A percentile compares a stretch with the other conserved stretches of the same genome.
These are phyloP conservation scores for Tachypleus tridentatus DNA, from an alignment of 1,140 invertebrate species.

Conservation along the genomic window DNA sequence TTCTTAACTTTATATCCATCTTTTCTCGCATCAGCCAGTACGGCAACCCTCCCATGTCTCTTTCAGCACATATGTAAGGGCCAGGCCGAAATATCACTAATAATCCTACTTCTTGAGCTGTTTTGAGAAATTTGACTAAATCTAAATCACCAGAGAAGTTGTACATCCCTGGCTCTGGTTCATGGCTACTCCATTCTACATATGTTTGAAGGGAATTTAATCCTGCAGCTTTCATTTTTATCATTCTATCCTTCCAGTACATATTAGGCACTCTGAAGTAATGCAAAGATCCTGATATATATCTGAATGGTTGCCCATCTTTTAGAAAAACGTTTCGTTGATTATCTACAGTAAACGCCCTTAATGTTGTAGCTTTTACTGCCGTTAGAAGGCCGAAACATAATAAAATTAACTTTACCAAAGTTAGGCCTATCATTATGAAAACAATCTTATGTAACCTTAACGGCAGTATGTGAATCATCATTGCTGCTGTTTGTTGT, in stretches of 20 bases:
- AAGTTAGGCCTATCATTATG: too few relatives aligned
- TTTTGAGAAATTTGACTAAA: conserved; percentile 33
- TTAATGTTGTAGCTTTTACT: too few relatives aligned
- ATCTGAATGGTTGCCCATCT: conserved; percentile 40
- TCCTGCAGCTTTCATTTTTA: conserved; percentile 37
- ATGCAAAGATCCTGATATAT: conserved; percentile 42
- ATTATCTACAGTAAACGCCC: conserved; percentile 36
- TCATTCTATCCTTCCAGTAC: conserved; percentile 39
- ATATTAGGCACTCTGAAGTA: conserved; percentile 38
- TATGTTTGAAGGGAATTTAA: conserved; percentile 42
- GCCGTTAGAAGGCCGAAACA: too few relatives aligned
- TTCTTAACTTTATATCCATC: conserved; percentile 18
- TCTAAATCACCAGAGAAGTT: conserved; percentile 26
- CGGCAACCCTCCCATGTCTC: conserved; percentile 39
- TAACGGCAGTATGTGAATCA: too few relatives aligned
- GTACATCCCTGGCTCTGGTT: conserved; percentile 27
- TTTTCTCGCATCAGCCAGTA: conserved; percentile 29
- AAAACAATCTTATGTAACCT: too few relatives aligned
- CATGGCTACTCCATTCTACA: conserved; percentile 40
- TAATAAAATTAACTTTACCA: too few relatives aligned
- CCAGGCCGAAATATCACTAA: conserved; percentile 37
- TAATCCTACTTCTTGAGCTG: conserved; percentile 35
- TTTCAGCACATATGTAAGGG: conserved; percentile 42
- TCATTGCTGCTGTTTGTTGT: too few relatives aligned
- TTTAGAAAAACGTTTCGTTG: conserved; percentile 37